Percentiles rank a stretch among this genome's conserved stretches.
Conservation (phyloP, 2,113 vertebrate genomes). For the Eclectus roratus region DNA sequence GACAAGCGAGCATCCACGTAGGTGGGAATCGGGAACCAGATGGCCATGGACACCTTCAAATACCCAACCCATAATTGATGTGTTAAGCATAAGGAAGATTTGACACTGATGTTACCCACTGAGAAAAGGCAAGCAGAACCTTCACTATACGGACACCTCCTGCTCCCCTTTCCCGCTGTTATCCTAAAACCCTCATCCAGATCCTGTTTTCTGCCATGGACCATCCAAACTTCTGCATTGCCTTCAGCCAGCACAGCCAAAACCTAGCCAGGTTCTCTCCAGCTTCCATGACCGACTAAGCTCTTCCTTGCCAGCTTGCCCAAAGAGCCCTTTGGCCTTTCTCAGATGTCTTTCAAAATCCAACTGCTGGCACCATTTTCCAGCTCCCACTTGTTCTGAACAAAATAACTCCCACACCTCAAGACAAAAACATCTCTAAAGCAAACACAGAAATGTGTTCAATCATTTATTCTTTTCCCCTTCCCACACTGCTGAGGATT, state of each 20-base stretch:
- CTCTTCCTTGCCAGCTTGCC: not conserved
- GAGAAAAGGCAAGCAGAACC: not conserved
- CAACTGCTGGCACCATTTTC: not conserved
- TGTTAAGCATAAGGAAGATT: not conserved
- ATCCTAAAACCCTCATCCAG: not conserved
- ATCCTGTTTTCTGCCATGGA: not conserved
- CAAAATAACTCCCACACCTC: conserved; percentile 1
- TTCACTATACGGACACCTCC: not conserved
- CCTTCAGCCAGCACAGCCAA: not conserved
- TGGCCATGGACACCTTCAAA: not conserved
- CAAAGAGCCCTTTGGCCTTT: not conserved
- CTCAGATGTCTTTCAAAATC: not conserved
- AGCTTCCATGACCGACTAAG: not conserved
- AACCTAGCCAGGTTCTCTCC: not conserved
- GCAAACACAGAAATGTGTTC: not conserved
- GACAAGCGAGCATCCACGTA: fast-evolving
- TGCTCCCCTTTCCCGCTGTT: not conserved
- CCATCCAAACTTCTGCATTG: not conserved
- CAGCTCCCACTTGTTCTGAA: not conserved
- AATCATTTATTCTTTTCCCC: not conserved
- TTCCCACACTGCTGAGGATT: not conserved
- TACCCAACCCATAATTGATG: not conserved
- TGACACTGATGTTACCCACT: not conserved
- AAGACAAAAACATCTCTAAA: conserved; percentile 1
- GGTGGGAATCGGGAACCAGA: not conserved